Conservation (phyloP, 2,113 vertebrate species). For the Protobothrops flavoviridis region DNA sequence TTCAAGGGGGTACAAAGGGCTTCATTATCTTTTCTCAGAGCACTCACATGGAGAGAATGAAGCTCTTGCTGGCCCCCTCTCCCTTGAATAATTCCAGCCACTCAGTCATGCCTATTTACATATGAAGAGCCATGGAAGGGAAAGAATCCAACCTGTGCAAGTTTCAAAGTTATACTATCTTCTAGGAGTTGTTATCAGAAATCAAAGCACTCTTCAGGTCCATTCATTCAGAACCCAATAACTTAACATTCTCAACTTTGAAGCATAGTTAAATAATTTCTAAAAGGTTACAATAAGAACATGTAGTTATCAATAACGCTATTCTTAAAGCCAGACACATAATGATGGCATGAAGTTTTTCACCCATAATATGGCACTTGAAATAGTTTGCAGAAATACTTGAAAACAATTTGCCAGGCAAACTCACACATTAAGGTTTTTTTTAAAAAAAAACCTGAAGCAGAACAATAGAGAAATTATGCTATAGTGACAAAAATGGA, state of each 20-base stretch:
- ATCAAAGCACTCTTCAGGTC: background rate
- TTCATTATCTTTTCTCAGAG: conserved; percentile 68
- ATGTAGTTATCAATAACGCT: background rate
- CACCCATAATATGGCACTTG: background rate
- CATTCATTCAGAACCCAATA: background rate
- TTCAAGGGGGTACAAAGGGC: conserved; percentile 64
- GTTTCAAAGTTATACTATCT: background rate
- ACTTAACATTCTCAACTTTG: background rate
- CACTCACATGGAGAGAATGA: conserved; percentile 47
- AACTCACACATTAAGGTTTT: background rate
- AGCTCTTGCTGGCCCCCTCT: background rate
- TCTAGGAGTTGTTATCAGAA: background rate
- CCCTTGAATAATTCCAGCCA: background rate
- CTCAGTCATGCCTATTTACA: conserved; percentile 7
- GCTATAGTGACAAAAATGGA: background rate
- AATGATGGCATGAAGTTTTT: background rate
- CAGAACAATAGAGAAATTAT: background rate
- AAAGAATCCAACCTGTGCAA: background rate
- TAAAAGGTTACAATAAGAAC: background rate
- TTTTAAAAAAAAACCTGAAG: background rate
- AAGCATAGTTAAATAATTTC: background rate
- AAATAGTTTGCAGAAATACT: background rate
- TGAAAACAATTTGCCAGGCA: background rate
- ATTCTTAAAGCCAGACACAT: background rate
- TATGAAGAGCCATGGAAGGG: conserved; percentile 9